These are phyloP conservation scores for Rhinatrema bivittatum DNA, from an alignment of 2,797 vertebrate species.

Conservation along the genomic window DNA sequence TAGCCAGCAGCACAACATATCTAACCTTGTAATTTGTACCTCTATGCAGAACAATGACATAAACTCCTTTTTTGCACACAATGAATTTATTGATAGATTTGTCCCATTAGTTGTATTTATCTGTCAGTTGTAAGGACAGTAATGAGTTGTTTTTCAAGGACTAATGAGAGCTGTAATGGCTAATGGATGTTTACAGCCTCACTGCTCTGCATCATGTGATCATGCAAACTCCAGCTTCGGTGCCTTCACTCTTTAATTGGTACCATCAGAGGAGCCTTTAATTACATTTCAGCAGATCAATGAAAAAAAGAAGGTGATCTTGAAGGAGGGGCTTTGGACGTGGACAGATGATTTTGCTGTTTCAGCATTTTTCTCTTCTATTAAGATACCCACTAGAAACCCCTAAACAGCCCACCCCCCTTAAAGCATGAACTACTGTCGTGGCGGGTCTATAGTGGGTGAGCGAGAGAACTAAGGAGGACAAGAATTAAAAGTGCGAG, in stretches of 20 bases:
- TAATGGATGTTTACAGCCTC: slow-evolving; percentile 87
- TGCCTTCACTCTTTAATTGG: slow-evolving; percentile 61
- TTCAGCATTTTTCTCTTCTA: no score
- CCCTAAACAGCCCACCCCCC: no score
- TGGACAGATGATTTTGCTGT: no score
- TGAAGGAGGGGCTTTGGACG: slow-evolving; percentile 12
- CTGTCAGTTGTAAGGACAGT: slow-evolving; percentile 79
- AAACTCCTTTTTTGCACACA: slow-evolving; percentile 67
- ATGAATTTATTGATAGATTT: slow-evolving; percentile 83
- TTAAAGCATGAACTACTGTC: no score
- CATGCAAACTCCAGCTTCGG: slow-evolving; percentile 44
- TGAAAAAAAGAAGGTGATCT: slow-evolving; percentile 10
- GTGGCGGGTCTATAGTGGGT: no score
- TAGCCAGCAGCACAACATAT: no score
- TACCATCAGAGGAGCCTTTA: slow-evolving; percentile 47
- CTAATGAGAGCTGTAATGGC: slow-evolving; percentile 84
- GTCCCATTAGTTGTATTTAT: slow-evolving; percentile 87
- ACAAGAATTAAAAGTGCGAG: no score
- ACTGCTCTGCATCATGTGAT: slow-evolving; percentile 49
- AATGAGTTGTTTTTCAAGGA: slow-evolving; percentile 88
- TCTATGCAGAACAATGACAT: slow-evolving; percentile 50
- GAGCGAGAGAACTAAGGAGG: no score
- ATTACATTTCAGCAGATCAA: slow-evolving; percentile 48
- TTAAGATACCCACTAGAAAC: no score
- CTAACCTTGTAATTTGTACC: slow-evolving; percentile 56